Conservation (phyloP, 2,888 invertebrate genomes). For the Eucriotettix oculatus region DNA sequence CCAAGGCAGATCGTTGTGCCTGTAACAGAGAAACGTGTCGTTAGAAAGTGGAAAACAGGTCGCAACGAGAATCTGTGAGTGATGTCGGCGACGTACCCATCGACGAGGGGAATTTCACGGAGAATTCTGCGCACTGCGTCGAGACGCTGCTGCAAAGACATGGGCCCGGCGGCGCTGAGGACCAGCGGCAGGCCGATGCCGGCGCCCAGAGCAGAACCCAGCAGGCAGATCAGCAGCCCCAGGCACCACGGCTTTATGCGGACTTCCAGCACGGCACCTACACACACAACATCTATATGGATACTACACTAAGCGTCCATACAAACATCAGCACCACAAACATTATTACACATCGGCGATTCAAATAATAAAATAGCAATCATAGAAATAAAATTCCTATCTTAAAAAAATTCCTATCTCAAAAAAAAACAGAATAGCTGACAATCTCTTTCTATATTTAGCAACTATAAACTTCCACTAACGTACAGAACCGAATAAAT, state of each 20-base stretch:
- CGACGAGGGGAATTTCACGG: conserved; percentile 51
- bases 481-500: too few relatives aligned
- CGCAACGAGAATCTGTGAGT: too few relatives aligned
- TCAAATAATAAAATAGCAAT: too few relatives aligned
- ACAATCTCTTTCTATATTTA: too few relatives aligned
- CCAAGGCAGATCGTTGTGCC: conserved; percentile 20
- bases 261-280: conserved; percentile 13
- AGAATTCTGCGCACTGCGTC: conserved; percentile 46
- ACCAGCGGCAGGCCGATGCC: conserved; percentile 27
- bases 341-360: too few relatives aligned
- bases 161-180: conserved; percentile 23
- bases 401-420: too few relatives aligned
- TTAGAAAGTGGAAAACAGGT: too few relatives aligned
- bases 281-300: neutral
- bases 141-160: conserved; percentile 42
- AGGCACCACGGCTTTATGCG: conserved; percentile 19
- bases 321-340: too few relatives aligned
- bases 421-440: too few relatives aligned
- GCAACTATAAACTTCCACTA: too few relatives aligned
- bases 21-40: conserved; percentile 2
- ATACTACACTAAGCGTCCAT: too few relatives aligned
- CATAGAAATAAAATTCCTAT: too few relatives aligned
- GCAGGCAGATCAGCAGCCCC: conserved; percentile 17
- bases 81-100: conserved; percentile 30
- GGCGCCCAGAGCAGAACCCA: conserved; percentile 20